Base-by-base conservation (phyloP, 1,140 invertebrate species). In the Dinoponera quadriceps region DNA sequence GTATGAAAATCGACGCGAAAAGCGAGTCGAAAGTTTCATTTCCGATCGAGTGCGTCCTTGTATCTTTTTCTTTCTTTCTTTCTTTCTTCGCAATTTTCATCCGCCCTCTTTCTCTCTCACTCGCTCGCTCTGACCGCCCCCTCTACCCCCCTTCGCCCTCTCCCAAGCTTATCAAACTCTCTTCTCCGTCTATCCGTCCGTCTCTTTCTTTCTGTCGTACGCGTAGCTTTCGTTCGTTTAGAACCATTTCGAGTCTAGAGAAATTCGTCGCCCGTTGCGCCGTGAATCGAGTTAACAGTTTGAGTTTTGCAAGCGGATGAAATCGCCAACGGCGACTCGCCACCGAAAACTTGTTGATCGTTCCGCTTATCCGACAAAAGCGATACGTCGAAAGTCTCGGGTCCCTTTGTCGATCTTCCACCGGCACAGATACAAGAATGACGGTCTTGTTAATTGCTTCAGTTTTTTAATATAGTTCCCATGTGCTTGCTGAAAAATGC, bases 341-440 rank as follows among this genome's bases (percentile, higher is more conserved):
- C 20, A 0, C 7, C 49, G 74, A 44, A 65, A 78, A 78, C 62
- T 78, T 68, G 62, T 78, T 78, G 62, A 78, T 78, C 22, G 49
- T 20, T 55, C 27, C 72, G n/a, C 49, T 69, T 49, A 4, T 69
- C 66, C 18, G 25, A 51, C 65, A 27, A 68, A 49, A 68, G 16
- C 49, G 20, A 25, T n/a, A n/a, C 13, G 29, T 7, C 49, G 22
- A 55, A 54, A 20, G 22, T 71, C 27, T 16, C 18, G 20, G 25
- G 18, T 11, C 0, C 22, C 29, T 29, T 29, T 20, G 38, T 44
- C 9, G n/a, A n/a, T 44, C 38, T 33, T 33, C 2, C 5, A 33
- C 29, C 29, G 2, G 5, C 5, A 33, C 5, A 5, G 5, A 33
- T 2, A 33, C 29, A 2, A 33, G 5, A 33, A 5, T 33, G 2